phyloP scores from a whole-genome alignment of 2,797 vertebrate genomes.

The Hirundo rustica region DNA sequence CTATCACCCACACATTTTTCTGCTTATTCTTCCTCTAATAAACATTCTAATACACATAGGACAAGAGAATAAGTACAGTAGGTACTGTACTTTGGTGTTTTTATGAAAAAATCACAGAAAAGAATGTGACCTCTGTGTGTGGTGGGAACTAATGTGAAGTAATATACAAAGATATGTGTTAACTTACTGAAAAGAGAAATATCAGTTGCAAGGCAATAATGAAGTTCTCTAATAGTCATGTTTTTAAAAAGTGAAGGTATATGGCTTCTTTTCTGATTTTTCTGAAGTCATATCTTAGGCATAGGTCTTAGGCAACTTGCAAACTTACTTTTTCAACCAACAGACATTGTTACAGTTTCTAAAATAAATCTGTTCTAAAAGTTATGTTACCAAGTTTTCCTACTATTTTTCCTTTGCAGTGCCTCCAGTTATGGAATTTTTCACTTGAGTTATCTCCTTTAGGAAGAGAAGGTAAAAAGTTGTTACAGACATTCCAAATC shows the following conservation, averaged over 20 bases:
- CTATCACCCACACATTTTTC: slow-evolving; percentile 9
- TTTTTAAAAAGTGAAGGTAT: not conserved
- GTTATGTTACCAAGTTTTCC: not conserved
- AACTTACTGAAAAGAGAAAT: not conserved
- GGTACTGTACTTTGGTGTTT: not conserved
- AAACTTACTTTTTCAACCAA: not conserved
- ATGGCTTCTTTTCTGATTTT: not conserved
- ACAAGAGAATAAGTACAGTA: not conserved
- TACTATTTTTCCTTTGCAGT: not conserved
- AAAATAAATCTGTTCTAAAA: not conserved
- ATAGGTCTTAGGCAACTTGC: not conserved
- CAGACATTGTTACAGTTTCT: not conserved
- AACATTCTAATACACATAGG: not conserved
- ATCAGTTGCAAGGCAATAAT: not conserved
- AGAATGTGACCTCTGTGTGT: not conserved
- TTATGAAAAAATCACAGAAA: not conserved
- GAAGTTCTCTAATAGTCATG: not conserved
- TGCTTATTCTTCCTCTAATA: slow-evolving; percentile 11
- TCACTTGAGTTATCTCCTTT: not conserved
- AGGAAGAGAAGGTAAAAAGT: not conserved
- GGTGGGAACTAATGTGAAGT: not conserved
- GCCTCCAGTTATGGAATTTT: not conserved
- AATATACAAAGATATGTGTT: not conserved
- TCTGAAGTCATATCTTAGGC: not conserved
- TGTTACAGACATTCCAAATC: not conserved